These are phyloP conservation scores for Cenopis cana DNA, from an alignment of 2,888 invertebrate species.

Conservation along the genomic window DNA sequence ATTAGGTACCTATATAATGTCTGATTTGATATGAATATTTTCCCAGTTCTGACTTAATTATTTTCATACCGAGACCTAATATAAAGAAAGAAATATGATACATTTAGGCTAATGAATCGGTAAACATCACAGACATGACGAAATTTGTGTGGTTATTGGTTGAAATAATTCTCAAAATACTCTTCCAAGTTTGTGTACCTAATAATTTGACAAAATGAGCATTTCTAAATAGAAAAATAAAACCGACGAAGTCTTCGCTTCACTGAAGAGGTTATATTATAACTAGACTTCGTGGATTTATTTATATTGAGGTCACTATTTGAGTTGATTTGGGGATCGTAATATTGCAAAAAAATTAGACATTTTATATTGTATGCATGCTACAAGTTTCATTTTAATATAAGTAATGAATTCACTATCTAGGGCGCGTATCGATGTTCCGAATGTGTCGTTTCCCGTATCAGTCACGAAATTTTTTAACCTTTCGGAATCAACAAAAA, in stretches of 20 bases:
- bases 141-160: neutral
- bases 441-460: neutral
- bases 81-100: neutral
- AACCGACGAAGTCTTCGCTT: neutral
- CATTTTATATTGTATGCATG: neutral
- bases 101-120: conserved; percentile 15
- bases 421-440: neutral
- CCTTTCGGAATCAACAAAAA: neutral
- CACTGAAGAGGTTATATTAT: neutral
- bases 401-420: neutral
- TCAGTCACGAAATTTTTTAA: neutral
- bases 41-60: neutral
- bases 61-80: no score
- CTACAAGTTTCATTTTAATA: neutral
- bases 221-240: conserved; percentile 9
- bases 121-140: conserved; percentile 4
- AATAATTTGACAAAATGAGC: neutral
- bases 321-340: neutral
- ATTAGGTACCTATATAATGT: neutral
- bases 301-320: neutral
- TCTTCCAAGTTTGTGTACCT: conserved; percentile 3
- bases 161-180: neutral
- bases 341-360: neutral
- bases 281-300: neutral
- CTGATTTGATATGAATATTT: neutral